Conservation (phyloP, 1,140 invertebrate genomes). For the Drosophila lowei region DNA sequence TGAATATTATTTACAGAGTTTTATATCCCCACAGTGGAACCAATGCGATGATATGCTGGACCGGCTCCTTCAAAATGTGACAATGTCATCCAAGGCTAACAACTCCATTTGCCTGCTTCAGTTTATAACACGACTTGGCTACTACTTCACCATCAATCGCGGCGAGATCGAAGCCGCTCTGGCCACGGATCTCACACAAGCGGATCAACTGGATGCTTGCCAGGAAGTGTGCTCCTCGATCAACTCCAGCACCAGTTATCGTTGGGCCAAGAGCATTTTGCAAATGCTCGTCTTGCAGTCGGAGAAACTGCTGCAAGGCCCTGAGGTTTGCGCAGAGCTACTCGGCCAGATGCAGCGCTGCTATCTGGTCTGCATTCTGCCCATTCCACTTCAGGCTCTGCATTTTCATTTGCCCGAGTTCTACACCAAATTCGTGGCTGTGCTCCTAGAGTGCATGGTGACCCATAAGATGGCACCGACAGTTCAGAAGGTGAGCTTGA, state of each 20-base stretch:
- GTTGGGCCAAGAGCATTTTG: constrained; percentile 63
- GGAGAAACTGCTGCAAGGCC: constrained; percentile 51
- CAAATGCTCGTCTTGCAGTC: constrained; percentile 67
- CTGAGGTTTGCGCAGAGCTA: constrained; percentile 26
- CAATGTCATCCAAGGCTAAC: constrained; percentile 33
- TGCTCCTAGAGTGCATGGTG: constrained; percentile 44
- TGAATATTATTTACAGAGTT: neutral
- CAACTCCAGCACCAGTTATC: constrained; percentile 55
- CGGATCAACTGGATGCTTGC: constrained; percentile 24
- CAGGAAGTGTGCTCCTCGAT: constrained; percentile 38
- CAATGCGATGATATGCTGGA: constrained; percentile 70
- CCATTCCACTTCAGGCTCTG: constrained; percentile 56
- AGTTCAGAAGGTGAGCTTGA: constrained; percentile 30
- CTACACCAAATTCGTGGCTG: constrained; percentile 56
- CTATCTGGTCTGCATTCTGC: constrained; percentile 51
- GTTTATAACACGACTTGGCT: constrained; percentile 56
- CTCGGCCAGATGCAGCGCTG: constrained; percentile 49
- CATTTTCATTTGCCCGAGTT: constrained; percentile 49
- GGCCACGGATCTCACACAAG: constrained; percentile 31
- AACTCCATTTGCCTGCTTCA: constrained; percentile 51
- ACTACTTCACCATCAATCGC: constrained; percentile 60
- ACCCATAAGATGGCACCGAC: constrained; percentile 20
- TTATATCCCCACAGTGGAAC: constrained; percentile 52
- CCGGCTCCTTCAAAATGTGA: constrained; percentile 57
- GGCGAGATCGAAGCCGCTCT: constrained; percentile 34